Conservation (phyloP, 2,797 vertebrate genomes). For the Coregonus ussuriensis region DNA sequence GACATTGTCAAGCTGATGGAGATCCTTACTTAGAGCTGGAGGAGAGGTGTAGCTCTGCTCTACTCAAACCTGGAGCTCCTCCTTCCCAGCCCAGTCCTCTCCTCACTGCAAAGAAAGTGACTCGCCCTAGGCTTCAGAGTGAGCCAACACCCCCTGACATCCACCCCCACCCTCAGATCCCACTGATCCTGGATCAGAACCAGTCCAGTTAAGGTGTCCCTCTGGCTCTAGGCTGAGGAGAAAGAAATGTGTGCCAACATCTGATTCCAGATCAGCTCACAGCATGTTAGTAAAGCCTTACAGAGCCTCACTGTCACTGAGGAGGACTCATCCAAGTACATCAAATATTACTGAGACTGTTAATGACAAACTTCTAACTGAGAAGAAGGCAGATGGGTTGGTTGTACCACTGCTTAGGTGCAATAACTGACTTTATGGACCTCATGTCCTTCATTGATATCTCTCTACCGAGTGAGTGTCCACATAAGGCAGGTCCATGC, state of each 20-base stretch:
- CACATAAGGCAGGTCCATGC: slow-evolving; percentile 57
- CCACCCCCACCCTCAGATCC: slow-evolving; percentile 20
- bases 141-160: slow-evolving; percentile 6
- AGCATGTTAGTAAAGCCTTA: background rate
- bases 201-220: slow-evolving; percentile 51
- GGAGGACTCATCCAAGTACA: background rate
- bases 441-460: slow-evolving; percentile 87
- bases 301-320: background rate
- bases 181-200: slow-evolving; percentile 28
- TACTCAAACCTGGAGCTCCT: slow-evolving; percentile 85
- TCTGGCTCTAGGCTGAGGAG: slow-evolving; percentile 67
- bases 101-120: slow-evolving; percentile 25
- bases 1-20: slow-evolving; percentile 61
- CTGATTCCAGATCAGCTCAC: background rate
- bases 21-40: slow-evolving; percentile 84
- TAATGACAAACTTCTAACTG: slow-evolving; percentile 40
- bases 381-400: slow-evolving; percentile 40
- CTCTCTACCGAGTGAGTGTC: slow-evolving; percentile 48
- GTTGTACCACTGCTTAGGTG: slow-evolving; percentile 69
- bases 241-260: slow-evolving; percentile 46
- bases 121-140: slow-evolving; percentile 5
- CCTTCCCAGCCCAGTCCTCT: slow-evolving; percentile 59
- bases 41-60: slow-evolving; percentile 78
- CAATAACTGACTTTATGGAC: slow-evolving; percentile 83
- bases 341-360: background rate